These are phyloP conservation scores for Plecotus auritus DNA, from an alignment of 2,113 vertebrate genomes.

Conservation along the genomic window DNA sequence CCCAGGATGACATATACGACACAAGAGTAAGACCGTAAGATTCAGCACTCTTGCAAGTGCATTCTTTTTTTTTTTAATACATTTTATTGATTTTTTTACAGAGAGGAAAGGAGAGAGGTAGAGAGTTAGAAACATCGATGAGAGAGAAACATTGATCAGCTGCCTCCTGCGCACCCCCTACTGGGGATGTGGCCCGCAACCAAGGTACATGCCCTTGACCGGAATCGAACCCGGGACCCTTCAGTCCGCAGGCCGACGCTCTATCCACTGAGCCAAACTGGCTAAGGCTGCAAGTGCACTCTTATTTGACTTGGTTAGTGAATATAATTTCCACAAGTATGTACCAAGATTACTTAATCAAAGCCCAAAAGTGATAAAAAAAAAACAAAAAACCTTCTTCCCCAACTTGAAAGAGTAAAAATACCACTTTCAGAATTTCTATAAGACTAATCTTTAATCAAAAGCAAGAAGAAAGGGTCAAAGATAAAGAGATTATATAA, in stretches of 20 bases:
- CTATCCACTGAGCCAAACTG: too few relatives aligned
- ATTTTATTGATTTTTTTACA: too few relatives aligned
- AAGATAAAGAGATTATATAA: background rate
- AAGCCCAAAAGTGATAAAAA: slow-evolving; percentile 19
- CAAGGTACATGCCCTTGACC: too few relatives aligned
- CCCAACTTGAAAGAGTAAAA: slow-evolving; percentile 18
- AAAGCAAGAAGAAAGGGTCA: background rate
- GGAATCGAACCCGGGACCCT: too few relatives aligned
- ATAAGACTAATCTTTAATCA: background rate
- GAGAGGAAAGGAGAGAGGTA: too few relatives aligned
- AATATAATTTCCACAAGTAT: slow-evolving; percentile 15
- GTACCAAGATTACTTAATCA: slow-evolving; percentile 32
- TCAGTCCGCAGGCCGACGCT: too few relatives aligned
- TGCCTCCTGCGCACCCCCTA: too few relatives aligned
- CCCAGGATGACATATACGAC: background rate
- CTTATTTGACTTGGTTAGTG: background rate
- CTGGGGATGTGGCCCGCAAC: too few relatives aligned
- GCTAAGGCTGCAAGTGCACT: background rate
- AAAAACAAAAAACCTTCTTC: background rate
- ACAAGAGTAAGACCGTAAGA: background rate
- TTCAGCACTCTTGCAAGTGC: background rate
- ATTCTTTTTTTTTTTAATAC: too few relatives aligned
- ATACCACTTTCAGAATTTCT: background rate
- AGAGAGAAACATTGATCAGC: too few relatives aligned
- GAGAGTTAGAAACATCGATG: too few relatives aligned